Conservation (phyloP, 2,797 vertebrate species). For the Crax fasciolata region DNA sequence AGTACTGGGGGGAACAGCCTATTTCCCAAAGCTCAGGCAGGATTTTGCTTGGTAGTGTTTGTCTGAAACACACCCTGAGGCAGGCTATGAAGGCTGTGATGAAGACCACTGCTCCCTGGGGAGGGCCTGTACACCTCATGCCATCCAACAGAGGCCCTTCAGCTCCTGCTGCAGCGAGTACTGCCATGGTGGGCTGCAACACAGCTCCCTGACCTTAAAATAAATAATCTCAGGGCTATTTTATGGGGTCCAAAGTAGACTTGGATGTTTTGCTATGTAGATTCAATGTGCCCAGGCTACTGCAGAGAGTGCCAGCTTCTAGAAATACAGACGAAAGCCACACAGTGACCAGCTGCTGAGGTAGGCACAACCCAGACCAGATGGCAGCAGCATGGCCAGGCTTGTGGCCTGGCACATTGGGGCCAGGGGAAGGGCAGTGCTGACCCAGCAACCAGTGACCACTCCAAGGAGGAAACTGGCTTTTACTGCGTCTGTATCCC, state of each 20-base stretch:
- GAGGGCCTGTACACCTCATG: not conserved
- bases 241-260: not conserved
- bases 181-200: rapidly evolving
- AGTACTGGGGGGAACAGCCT: not conserved
- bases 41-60: not conserved
- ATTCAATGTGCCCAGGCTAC: rapidly evolving
- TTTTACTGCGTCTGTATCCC: not conserved
- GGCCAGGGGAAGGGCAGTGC: not conserved
- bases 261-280: not conserved
- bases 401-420: rapidly evolving
- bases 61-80: not conserved
- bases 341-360: not conserved
- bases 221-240: not conserved
- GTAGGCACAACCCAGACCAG: not conserved
- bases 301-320: not conserved
- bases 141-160: not conserved
- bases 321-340: not conserved
- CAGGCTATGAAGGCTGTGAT: not conserved
- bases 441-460: not conserved
- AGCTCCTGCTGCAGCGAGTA: not conserved
- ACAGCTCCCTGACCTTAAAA: not conserved
- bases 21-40: not conserved
- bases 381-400: rapidly evolving
- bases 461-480: not conserved
- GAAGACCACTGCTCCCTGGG: not conserved